Percentiles rank a stretch among this genome's conserved stretches.
phyloP scores from a whole-genome alignment of 37 sponge, comb jelly and placozoan species.

The Halichondria panicea region DNA sequence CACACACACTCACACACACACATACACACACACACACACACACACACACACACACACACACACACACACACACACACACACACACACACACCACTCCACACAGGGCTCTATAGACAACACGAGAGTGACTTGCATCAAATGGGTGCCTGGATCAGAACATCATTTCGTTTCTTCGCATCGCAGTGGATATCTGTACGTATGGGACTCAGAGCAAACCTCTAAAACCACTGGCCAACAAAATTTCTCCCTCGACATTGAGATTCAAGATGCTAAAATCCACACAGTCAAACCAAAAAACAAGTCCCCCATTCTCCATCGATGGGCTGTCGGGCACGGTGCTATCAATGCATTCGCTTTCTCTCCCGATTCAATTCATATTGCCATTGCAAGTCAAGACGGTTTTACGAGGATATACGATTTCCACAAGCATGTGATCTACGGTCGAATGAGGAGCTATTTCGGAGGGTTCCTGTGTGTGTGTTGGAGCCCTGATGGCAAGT shows the following conservation, averaged over 20 bases:
- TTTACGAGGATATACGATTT: constrained; percentile 86
- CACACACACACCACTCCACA: no score
- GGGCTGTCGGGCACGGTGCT: constrained; percentile 71
- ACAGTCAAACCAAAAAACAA: constrained; percentile 41
- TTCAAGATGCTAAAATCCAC: constrained; percentile 49
- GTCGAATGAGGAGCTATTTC: constrained; percentile 92
- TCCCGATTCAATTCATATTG: constrained; percentile 86
- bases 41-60: no score
- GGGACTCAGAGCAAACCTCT: constrained; percentile 48
- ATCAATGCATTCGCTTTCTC: constrained; percentile 87
- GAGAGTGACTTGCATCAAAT: constrained; percentile 75
- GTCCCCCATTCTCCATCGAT: constrained; percentile 36
- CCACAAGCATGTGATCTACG: constrained; percentile 63
- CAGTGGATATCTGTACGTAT: constrained; percentile 91
- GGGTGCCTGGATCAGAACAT: constrained; percentile 86
- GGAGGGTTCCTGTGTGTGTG: constrained; percentile 93
- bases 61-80: no score
- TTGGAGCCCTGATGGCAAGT: constrained; percentile 97
- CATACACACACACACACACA: no score
- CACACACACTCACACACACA: no score
- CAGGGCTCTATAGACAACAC: constrained; percentile 68
- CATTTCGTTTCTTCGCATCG: constrained; percentile 77
- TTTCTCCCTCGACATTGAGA: constrained; percentile 40
- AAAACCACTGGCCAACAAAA: not conserved
- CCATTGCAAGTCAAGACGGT: constrained; percentile 91